phyloP scores from a whole-genome alignment of 1,140 invertebrate genomes.

The Vanessa tameamea region DNA sequence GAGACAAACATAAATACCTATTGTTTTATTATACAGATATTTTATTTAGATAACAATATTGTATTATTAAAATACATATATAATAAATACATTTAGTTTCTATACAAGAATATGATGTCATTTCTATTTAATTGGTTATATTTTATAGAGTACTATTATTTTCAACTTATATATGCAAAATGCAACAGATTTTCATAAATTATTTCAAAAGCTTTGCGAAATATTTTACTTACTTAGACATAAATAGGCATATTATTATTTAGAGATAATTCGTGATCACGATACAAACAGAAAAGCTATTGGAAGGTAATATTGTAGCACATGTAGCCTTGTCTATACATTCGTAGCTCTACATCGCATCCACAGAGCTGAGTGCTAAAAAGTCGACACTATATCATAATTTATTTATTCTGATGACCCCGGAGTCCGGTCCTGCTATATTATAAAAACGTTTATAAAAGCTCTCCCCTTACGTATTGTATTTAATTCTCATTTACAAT shows the following conservation, averaged over 20 bases:
- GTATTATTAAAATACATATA: too few species aligned
- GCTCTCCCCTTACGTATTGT: slow-evolving; percentile 45
- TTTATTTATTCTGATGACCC: slow-evolving; percentile 77
- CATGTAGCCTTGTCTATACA: slow-evolving; percentile 39
- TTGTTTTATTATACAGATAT: neutral
- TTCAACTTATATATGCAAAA: too few species aligned
- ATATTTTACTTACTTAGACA: too few species aligned
- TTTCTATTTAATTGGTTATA: neutral
- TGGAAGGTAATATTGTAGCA: too few species aligned
- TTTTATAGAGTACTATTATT: neutral
- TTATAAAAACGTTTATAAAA: slow-evolving; percentile 68
- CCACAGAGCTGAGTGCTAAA: slow-evolving; percentile 57
- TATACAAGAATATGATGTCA: neutral
- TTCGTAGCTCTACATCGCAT: slow-evolving; percentile 46
- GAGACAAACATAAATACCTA: neutral
- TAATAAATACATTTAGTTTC: too few species aligned
- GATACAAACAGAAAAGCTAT: neutral
- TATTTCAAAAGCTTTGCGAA: too few species aligned
- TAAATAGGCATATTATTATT: neutral
- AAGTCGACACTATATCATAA: slow-evolving; percentile 74
- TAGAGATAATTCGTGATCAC: neutral
- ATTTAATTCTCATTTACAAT: slow-evolving; percentile 73
- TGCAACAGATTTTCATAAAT: too few species aligned
- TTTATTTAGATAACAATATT: too few species aligned
- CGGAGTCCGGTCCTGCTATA: slow-evolving; percentile 66